Percentiles rank a stretch among this genome's conserved stretches.
phyloP scores from a whole-genome alignment of 2,113 vertebrate genomes.

The Sinocyclocheilus grahami region DNA sequence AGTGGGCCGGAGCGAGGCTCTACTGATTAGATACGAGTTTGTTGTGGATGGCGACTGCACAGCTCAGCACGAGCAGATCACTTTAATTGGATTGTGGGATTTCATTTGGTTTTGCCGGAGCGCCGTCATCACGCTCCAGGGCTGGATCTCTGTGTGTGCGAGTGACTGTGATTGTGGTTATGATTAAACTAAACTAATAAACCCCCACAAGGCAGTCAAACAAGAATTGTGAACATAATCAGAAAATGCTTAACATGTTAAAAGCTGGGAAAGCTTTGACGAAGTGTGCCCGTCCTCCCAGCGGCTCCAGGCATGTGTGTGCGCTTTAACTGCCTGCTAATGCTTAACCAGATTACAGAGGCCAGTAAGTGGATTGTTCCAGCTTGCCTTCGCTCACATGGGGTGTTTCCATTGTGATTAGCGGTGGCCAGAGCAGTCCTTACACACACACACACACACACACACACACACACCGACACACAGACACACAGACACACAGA shows the following conservation, averaged over 20 bases:
- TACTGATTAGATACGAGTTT: constrained; percentile 54
- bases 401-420: constrained; percentile 93
- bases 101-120: constrained; percentile 76
- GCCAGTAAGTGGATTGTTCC: constrained; percentile 99
- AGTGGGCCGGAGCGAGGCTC: constrained; percentile 25
- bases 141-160: constrained; percentile 61
- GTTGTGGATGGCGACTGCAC: constrained; percentile 34
- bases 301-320: constrained; percentile 34
- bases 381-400: constrained; percentile 87
- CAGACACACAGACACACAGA: constrained; percentile 44
- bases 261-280: constrained; percentile 12
- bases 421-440: constrained; percentile 79
- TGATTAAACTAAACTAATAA: constrained; percentile 54
- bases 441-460: constrained; percentile 59
- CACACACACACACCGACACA: constrained; percentile 71
- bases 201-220: constrained; percentile 44
- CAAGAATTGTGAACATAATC: constrained; percentile 43
- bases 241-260: constrained; percentile 57
- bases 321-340: constrained; percentile 85
- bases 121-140: constrained; percentile 79
- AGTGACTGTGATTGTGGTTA: constrained; percentile 41
- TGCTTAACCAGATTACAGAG: constrained; percentile 99
- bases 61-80: constrained; percentile 46
- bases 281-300: constrained; percentile 7
- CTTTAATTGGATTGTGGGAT: constrained; percentile 79